Evolutionary conservation across 2,797 vertebrate species (phyloP), one percentile per base, ranked within the genome.

Genomic region (Coracias cyanogaster): DNA sequence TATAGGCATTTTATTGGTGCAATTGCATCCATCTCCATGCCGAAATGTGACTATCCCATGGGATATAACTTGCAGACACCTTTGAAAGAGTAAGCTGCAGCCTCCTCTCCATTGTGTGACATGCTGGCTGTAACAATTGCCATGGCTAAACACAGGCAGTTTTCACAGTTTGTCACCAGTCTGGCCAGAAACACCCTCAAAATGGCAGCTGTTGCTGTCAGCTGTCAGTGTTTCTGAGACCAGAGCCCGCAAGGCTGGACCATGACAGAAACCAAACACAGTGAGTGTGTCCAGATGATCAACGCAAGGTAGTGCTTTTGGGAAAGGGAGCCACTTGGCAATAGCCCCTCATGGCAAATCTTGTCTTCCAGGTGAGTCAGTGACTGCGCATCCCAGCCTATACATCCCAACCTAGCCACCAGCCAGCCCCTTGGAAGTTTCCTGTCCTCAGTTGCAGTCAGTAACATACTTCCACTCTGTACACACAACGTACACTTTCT

Each of bases 211-310:
- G 49, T 73, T 61, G n/a, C 19, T 80, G 41, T 64, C 35, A n/a
- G 37, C 10, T 22, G 9, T 54, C 62, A 65, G 20, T 0, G 0
- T 11, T 35, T 57, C 69, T 78, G 72, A 88, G 45, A 26, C 20
- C 7, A 4, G 61, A 57, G n/a, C 13, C 28, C 4, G 0, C 0
- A 0, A 37, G 24, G 10, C 7, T 60, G 83, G 29, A 39, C 35
- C 1, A 1, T 15, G 26, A 9, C 16, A 87, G 33, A 92, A 8
- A 3, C 11, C 45, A 51, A 12, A 37, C 33, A 41, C 46, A 93
- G 35, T 1, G 2, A 35, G 8, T 52, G 25, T 2, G 5, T 48
- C 21, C 39, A 24, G 10, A 7, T 0, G 2, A 37, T 29, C 0
- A 1, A 10, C 10, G 12, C 11, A 25, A 57, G 26, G 45, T 2